Evolutionary conservation across 2,888 invertebrate species (phyloP), one percentile per base, ranked within the genome.

Genomic region (Andrena haemorrhoa): DNA sequence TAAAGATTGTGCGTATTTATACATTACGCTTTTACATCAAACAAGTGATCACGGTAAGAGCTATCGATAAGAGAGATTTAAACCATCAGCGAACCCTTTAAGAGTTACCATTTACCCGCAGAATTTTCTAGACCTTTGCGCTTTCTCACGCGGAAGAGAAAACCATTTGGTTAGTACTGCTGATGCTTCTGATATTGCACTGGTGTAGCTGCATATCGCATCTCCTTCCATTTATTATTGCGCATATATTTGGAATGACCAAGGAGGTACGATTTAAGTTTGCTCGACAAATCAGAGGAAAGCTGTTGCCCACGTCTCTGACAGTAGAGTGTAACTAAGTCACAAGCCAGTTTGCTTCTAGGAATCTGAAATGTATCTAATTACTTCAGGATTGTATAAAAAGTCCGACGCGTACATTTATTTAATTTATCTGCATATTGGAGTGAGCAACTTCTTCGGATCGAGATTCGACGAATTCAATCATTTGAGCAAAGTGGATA

Each of bases 141-240:
- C 61, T 86, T 61, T 84, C 90, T 8, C 85, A 89, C 35, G 79
- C 85, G 29, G 58, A 60, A 26, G 88, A 92, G 16, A 81, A 85
- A 20, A 83, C 75, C 2, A 75, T 91, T 20, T 93, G 93, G 92
- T 47, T 92, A 0, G 47, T 81, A 16, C 29, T 90, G 5, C 69
- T 92, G 20, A 91, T 91, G 3, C 8, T 79, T 8, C 79, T 93
- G 23, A 87, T 92, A 63, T 89, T 90, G 74, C 93, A 93, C 60
- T 93, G 93, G 93, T 86, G 90, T 51, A 89, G 91, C 7, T 93
- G 93, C 69, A 8, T 90, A 16, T 90, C 87, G 10, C 90, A 90
- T n/a, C 78, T 80, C 2, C 88, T 90, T 78, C 92, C 93, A 6
- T 89, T 89, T 29, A 72, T 91, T 49, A 71, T 89, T 16, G 77